These are phyloP conservation scores for Acrocyrtus sp. DNA, from an alignment of 2,888 invertebrate species.

Conservation along the genomic window DNA sequence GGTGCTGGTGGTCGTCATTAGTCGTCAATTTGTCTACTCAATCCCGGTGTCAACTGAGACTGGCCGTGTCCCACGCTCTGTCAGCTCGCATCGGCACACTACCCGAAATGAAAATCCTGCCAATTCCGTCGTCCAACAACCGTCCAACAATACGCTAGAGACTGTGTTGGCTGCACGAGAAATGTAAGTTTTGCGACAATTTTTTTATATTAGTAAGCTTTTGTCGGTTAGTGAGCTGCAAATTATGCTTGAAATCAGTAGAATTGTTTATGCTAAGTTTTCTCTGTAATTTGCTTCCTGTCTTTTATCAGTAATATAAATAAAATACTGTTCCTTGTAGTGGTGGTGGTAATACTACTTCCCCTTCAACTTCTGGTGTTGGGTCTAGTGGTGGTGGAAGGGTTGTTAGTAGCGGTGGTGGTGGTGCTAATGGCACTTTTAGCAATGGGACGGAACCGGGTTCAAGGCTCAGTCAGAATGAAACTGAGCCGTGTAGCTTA, in stretches of 20 bases:
- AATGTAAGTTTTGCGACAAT: conserved; percentile 36
- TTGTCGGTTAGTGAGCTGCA: neutral
- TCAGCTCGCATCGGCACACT: conserved; percentile 8
- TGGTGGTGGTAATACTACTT: conserved; percentile 26
- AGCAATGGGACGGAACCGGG: conserved; percentile 40
- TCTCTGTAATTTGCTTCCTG: neutral
- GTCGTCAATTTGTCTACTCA: conserved; percentile 9
- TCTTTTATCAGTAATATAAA: conserved; percentile 11
- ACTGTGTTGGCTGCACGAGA: conserved; percentile 24
- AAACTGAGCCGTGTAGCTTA: conserved; percentile 57
- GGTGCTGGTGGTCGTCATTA: conserved; percentile 12
- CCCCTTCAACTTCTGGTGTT: conserved; percentile 26
- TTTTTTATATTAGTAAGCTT: too few relatives aligned
- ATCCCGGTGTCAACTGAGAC: conserved; percentile 20
- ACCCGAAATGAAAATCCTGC: conserved; percentile 26
- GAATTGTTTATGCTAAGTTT: neutral
- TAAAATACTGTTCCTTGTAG: conserved; percentile 20
- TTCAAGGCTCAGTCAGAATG: conserved; percentile 47
- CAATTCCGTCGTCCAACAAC: too few relatives aligned
- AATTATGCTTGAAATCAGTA: neutral
- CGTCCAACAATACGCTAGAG: neutral
- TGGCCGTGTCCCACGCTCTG: conserved; percentile 24
- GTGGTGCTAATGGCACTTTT: conserved; percentile 45
- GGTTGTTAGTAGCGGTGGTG: conserved; percentile 33
- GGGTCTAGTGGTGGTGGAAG: conserved; percentile 34